A percentile compares a stretch with the other conserved stretches of the same genome.
Evolutionary conservation across 2,797 vertebrate genomes (phyloP).

Genomic region (Amniataba percoides): DNA sequence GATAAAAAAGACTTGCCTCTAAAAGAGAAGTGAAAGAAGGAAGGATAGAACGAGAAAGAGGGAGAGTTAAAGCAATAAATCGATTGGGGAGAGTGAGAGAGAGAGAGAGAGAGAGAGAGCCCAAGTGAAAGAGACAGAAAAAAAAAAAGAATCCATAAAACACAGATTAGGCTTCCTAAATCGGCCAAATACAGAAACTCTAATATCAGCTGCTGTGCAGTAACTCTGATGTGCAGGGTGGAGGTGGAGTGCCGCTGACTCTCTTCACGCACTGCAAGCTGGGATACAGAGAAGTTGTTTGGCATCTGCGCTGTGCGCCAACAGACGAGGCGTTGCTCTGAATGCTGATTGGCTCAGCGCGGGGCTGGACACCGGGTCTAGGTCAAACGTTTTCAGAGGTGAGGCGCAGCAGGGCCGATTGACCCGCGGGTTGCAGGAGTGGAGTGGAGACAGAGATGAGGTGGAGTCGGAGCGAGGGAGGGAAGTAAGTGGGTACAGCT

Average conservation of each 20-base stretch:
- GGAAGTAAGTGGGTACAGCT: conserved; percentile 7
- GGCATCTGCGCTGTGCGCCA: conserved; percentile 1
- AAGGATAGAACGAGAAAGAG: conserved; percentile 1
- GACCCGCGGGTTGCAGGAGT: conserved; percentile 45
- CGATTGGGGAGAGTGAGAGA: conserved; percentile 5
- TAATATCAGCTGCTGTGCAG: conserved; percentile 17
- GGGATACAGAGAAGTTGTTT: conserved; percentile 23
- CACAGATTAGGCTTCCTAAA: conserved; percentile 47
- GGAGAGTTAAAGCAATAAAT: conserved; percentile 20
- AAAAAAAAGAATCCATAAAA: conserved; percentile 49
- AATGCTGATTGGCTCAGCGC: conserved; percentile 45
- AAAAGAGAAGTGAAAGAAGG: conserved; percentile 14
- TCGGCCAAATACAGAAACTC: conserved; percentile 21
- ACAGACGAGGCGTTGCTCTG: conserved; percentile 8
- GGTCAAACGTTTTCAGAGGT: conserved; percentile 67
- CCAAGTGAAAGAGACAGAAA: conserved; percentile 3
- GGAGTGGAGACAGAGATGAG: conserved; percentile 42
- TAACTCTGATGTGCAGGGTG: conserved; percentile 19
- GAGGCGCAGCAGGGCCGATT: conserved; percentile 34
- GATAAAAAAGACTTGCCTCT: conserved; percentile 10
- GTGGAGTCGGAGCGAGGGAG: conserved; percentile 22
- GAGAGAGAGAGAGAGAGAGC: background rate
- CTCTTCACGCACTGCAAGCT: conserved; percentile 8
- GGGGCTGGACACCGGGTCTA: conserved; percentile 23
- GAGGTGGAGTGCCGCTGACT: conserved; percentile 5